Evolutionary conservation across 1,140 invertebrate species (phyloP).

Genomic region (Aphelinus certus): DNA sequence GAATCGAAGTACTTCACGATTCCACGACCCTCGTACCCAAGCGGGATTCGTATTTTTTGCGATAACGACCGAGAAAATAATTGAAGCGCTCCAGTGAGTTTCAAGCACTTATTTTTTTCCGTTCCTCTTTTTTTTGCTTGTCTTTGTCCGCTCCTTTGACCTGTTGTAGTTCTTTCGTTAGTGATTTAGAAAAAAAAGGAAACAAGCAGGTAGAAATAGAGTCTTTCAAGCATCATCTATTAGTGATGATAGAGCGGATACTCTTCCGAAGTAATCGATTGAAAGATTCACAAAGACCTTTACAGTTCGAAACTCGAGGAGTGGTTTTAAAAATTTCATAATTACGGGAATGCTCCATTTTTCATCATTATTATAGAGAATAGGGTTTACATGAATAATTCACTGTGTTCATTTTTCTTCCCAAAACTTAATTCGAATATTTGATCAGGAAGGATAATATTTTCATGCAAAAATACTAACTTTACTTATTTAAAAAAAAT

Average conservation of each 20-base stretch:
- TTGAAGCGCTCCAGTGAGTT: slow-evolving; percentile 1
- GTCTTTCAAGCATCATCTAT: background rate
- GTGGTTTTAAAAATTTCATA: too few relatives aligned
- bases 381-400: too few relatives aligned
- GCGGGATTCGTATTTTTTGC: background rate
- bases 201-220: background rate
- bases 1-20: too few relatives aligned
- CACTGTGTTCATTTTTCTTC: too few relatives aligned
- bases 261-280: background rate
- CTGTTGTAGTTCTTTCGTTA: background rate
- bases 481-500: too few relatives aligned
- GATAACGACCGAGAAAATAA: slow-evolving; percentile 13
- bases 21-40: too few relatives aligned
- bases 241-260: slow-evolving; percentile 14
- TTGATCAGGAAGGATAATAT: too few relatives aligned
- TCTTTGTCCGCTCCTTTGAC: background rate
- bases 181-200: background rate
- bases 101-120: background rate
- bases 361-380: too few relatives aligned
- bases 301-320: too few relatives aligned
- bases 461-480: too few relatives aligned
- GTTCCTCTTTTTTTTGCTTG: background rate
- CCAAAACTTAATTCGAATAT: too few relatives aligned
- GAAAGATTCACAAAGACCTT: background rate
- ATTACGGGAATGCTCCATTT: too few relatives aligned